Conservation (phyloP, 2,888 invertebrate genomes). For the Microplitis manilae region DNA sequence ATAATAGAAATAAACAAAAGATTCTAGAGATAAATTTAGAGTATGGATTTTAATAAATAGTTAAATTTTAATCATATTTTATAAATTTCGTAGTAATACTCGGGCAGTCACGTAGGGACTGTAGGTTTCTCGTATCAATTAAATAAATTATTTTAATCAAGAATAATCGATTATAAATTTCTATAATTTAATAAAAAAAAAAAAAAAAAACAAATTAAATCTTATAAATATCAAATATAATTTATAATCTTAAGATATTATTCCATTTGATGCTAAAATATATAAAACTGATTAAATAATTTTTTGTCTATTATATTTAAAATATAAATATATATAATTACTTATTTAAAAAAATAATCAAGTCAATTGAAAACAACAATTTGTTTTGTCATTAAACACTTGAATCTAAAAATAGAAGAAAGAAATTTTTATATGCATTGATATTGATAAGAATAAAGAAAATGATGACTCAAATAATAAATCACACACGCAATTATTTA, state of each 20-base stretch:
- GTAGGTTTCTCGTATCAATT: too few species aligned
- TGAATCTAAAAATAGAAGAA: not conserved
- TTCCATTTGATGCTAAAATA: not conserved
- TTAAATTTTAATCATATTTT: too few species aligned
- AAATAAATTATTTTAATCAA: too few species aligned
- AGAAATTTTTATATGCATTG: not conserved
- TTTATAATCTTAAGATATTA: not conserved
- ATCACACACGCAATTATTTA: not conserved
- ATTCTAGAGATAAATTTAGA: too few species aligned
- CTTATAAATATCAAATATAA: not conserved
- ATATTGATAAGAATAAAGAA: not conserved
- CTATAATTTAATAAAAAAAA: not conserved
- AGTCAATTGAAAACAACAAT: not conserved
- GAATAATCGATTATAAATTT: too few species aligned
- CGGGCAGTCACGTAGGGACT: too few species aligned
- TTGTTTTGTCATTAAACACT: not conserved
- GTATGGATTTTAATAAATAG: too few species aligned
- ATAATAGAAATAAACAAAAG: too few species aligned
- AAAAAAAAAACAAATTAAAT: not conserved
- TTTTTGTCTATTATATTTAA: not conserved
- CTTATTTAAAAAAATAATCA: too few species aligned
- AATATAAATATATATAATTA: too few species aligned
- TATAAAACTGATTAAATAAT: not conserved
- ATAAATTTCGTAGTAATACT: too few species aligned
- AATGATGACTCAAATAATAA: not conserved